Conservation (phyloP, 1,140 invertebrate genomes). For the Caenorhabditis tropicalis region DNA sequence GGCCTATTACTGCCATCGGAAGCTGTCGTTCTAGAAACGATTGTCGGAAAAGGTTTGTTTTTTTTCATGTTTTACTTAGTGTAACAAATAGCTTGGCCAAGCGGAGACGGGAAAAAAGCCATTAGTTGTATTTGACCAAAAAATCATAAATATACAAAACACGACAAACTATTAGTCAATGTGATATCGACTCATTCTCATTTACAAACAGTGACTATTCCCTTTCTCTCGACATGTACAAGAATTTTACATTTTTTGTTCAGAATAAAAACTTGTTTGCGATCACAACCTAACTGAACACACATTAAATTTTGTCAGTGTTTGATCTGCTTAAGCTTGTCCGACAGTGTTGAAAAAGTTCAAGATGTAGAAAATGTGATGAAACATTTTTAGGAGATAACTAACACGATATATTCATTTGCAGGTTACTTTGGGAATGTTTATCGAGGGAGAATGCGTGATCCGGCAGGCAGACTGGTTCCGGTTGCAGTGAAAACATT, state of each 20-base stretch:
- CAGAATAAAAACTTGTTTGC: too few species aligned
- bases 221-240: background rate
- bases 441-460: conserved; percentile 61
- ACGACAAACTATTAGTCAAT: too few species aligned
- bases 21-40: conserved; percentile 52
- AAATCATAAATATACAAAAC: too few species aligned
- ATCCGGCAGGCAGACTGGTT: conserved; percentile 52
- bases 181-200: too few species aligned
- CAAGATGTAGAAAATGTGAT: background rate
- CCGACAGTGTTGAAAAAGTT: background rate
- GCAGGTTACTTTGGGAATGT: conserved; percentile 68
- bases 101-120: too few species aligned
- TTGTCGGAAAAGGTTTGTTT: conserved; percentile 54
- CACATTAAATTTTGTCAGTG: background rate
- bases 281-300: background rate
- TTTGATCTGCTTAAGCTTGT: background rate
- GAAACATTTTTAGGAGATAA: background rate
- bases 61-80: too few species aligned
- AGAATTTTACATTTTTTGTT: background rate
- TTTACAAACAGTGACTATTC: too few species aligned
- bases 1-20: conserved; percentile 48
- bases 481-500: conserved; percentile 64
- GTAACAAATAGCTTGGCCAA: too few species aligned
- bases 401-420: background rate
- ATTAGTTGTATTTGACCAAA: too few species aligned